Percentiles rank a stretch among this genome's conserved stretches.
phyloP scores from a whole-genome alignment of 1,140 invertebrate species.

The Procambarus virginalis region DNA sequence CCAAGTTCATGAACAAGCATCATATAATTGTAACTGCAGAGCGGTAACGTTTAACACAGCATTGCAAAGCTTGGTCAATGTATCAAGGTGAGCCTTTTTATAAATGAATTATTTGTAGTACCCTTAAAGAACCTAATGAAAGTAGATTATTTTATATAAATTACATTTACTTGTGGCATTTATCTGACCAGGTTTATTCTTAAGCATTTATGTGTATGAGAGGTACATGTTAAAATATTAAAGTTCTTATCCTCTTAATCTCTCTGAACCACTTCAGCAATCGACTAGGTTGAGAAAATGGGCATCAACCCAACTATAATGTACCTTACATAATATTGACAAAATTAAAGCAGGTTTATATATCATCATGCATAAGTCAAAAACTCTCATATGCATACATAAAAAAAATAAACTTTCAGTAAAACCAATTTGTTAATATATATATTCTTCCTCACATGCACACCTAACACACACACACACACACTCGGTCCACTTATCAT shows the following conservation, averaged over 20 bases:
- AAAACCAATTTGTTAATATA: neutral
- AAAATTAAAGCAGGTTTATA: too few species aligned
- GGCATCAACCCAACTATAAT: neutral
- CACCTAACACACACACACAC: neutral
- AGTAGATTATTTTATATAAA: neutral
- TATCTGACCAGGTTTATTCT: too few species aligned
- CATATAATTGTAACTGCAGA: neutral
- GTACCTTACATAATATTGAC: too few species aligned
- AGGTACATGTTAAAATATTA: neutral
- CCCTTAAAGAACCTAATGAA: neutral
- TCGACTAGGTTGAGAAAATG: neutral
- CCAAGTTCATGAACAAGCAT: conserved; percentile 3
- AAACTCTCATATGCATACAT: neutral
- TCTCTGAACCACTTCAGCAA: neutral
- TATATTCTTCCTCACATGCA: neutral
- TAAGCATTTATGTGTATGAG: neutral
- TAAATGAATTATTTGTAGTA: neutral
- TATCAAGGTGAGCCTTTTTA: neutral
- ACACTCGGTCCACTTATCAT: neutral
- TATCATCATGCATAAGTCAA: too few species aligned
- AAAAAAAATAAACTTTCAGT: neutral
- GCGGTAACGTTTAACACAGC: neutral
- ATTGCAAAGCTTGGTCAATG: neutral
- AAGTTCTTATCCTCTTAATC: neutral
- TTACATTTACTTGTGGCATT: neutral